Conservation (phyloP, 2,797 vertebrate species). For the Xyrichtys novacula region DNA sequence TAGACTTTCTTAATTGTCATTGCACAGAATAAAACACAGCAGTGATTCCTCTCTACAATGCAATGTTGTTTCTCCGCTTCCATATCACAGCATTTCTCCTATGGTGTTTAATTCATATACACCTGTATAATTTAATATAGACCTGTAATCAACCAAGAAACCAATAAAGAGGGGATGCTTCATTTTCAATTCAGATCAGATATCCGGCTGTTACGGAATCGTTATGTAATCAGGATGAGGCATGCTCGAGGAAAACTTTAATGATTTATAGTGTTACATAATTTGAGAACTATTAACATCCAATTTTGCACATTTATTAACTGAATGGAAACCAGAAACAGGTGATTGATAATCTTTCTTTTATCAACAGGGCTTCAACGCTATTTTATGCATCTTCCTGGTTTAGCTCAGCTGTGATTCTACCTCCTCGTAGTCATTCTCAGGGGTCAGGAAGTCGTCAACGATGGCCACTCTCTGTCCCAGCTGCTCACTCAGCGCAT, state of each 20-base stretch:
- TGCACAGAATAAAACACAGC: too few species aligned
- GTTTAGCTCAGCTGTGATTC: constrained; percentile 15
- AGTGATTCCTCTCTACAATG: too few species aligned
- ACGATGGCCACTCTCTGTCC: constrained; percentile 90
- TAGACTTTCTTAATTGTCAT: too few species aligned
- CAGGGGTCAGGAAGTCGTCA: constrained; percentile 95
- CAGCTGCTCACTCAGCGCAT: constrained; percentile 93
- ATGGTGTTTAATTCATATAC: too few species aligned
- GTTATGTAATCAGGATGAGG: neutral
- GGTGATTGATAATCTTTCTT: neutral
- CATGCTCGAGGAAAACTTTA: neutral
- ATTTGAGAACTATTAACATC: neutral
- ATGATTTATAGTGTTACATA: neutral
- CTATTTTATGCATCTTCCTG: neutral
- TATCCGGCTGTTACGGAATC: too few species aligned
- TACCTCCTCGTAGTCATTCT: constrained; percentile 99
- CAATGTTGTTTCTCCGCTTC: too few species aligned
- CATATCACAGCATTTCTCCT: too few species aligned
- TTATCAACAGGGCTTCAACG: neutral
- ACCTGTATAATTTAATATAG: too few species aligned
- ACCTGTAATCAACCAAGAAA: too few species aligned
- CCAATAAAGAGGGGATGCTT: too few species aligned
- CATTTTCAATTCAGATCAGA: too few species aligned
- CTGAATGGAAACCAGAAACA: neutral
- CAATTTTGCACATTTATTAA: neutral